Evolutionary conservation across 2,113 vertebrate species (phyloP).

Genomic region (Cynoglossus semilaevis): DNA sequence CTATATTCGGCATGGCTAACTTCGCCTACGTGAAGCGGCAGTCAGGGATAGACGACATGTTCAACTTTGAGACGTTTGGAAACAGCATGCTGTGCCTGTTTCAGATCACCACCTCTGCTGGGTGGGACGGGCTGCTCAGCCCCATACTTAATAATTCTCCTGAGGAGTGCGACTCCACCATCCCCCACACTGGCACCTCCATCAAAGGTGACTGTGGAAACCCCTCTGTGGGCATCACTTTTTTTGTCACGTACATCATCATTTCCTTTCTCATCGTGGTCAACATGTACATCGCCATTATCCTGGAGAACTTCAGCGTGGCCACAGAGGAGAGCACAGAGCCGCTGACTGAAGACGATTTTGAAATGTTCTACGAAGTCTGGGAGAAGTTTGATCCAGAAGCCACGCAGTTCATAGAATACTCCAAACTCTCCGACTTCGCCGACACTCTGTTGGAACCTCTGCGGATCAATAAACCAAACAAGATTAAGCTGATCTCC

Average conservation of each 20-base stretch:
- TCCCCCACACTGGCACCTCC: constrained; percentile 81
- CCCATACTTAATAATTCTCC: constrained; percentile 95
- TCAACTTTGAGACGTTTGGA: constrained; percentile 96
- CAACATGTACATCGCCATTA: constrained; percentile 99
- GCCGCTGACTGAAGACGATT: constrained; percentile 96
- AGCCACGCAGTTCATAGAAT: constrained; percentile 98
- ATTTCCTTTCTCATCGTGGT: constrained; percentile 99
- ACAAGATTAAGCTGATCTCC: constrained; percentile 94
- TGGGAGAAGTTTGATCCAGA: constrained; percentile 98
- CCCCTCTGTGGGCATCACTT: constrained; percentile 93
- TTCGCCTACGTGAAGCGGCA: constrained; percentile 95
- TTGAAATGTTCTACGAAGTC: constrained; percentile 99
- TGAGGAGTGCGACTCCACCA: constrained; percentile 84
- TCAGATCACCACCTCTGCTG: constrained; percentile 96
- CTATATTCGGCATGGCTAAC: constrained; percentile 98
- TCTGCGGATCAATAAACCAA: constrained; percentile 90
- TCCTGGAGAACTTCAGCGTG: constrained; percentile 98
- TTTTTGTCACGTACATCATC: constrained; percentile 99
- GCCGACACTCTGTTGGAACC: constrained; percentile 92
- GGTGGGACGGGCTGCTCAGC: constrained; percentile 93
- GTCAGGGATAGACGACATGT: constrained; percentile 93
- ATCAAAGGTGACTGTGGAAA: constrained; percentile 90
- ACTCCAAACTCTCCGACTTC: constrained; percentile 89
- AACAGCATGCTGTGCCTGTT: constrained; percentile 99
- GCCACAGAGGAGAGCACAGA: constrained; percentile 98